These are phyloP conservation scores for Corvus hawaiiensis DNA, from an alignment of 2,113 vertebrate genomes.

Conservation along the genomic window DNA sequence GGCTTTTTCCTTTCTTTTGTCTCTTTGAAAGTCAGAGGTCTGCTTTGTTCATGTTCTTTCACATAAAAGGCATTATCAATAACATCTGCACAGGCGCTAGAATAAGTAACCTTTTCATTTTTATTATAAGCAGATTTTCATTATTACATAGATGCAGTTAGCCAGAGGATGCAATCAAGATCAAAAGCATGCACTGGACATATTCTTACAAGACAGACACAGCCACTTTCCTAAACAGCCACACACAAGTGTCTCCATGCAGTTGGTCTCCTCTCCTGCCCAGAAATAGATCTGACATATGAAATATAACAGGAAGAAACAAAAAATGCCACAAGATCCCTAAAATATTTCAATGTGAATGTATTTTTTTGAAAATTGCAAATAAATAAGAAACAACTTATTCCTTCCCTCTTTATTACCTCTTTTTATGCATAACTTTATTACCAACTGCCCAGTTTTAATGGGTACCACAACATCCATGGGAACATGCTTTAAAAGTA, in stretches of 20 bases:
- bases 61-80: not conserved
- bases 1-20: not conserved
- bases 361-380: not conserved
- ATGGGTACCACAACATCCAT: not conserved
- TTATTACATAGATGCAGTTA: not conserved
- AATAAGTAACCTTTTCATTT: not conserved
- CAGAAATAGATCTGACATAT: not conserved
- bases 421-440: not conserved
- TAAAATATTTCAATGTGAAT: not conserved
- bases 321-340: not conserved
- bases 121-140: not conserved
- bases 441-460: not conserved
- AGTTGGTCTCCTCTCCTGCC: not conserved
- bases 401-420: not conserved
- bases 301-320: not conserved
- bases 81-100: not conserved
- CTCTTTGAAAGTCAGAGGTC: not conserved
- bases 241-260: not conserved
- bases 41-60: conserved; percentile 1
- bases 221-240: not conserved
- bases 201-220: not conserved
- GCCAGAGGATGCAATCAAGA: not conserved
- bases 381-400: not conserved
- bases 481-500: not conserved
- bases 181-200: not conserved